Evolutionary conservation across 1,140 invertebrate genomes (phyloP).

Genomic region (Theocolax elegans): DNA sequence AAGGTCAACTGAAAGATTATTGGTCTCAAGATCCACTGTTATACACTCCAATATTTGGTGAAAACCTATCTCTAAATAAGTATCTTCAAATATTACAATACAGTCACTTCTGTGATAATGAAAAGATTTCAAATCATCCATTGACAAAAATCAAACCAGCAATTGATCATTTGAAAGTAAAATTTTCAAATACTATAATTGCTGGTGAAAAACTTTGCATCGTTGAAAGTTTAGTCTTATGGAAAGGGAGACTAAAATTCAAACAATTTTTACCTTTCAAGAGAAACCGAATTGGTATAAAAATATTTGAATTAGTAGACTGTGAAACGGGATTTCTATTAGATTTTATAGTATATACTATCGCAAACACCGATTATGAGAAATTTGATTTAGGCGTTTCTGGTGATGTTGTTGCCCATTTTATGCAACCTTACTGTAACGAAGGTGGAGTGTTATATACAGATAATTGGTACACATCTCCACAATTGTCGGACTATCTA

Average conservation of each 20-base stretch:
- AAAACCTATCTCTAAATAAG: slow-evolving; percentile 46
- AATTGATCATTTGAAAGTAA: slow-evolving; percentile 35
- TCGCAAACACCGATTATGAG: slow-evolving; percentile 28
- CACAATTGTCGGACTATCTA: not conserved
- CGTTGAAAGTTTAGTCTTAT: slow-evolving; percentile 46
- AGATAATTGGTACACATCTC: slow-evolving; percentile 44
- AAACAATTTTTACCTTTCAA: too few relatives aligned
- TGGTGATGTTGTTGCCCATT: not conserved
- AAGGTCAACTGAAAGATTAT: slow-evolving; percentile 43
- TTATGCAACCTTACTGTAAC: too few relatives aligned
- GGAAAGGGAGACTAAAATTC: too few relatives aligned
- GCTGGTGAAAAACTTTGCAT: slow-evolving; percentile 45
- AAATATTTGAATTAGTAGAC: too few relatives aligned
- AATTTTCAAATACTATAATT: slow-evolving; percentile 42
- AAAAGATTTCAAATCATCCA: slow-evolving; percentile 42
- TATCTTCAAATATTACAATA: slow-evolving; percentile 38
- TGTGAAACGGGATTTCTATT: slow-evolving; percentile 46
- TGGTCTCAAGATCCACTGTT: slow-evolving; percentile 47
- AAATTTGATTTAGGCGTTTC: too few relatives aligned
- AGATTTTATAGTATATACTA: slow-evolving; percentile 10
- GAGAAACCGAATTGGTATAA: slow-evolving; percentile 44
- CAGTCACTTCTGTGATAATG: slow-evolving; percentile 26
- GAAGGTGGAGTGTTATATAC: too few relatives aligned
- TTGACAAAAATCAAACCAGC: slow-evolving; percentile 35
- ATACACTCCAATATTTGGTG: slow-evolving; percentile 45